A percentile compares a stretch with the other conserved stretches of the same genome.
These are phyloP conservation scores for Seira sanloemensis DNA, from an alignment of 2,888 invertebrate species.

Conservation along the genomic window DNA sequence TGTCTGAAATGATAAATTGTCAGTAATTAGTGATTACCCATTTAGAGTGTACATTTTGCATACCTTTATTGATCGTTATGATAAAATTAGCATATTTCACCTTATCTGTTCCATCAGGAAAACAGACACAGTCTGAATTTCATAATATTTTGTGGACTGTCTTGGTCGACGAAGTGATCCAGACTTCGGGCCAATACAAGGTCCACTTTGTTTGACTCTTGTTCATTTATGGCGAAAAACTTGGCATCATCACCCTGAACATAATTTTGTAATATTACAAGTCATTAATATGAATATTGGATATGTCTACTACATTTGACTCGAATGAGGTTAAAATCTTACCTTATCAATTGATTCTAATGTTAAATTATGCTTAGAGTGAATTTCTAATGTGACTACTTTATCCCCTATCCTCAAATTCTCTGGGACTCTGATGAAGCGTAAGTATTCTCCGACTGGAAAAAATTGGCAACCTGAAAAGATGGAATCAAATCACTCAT, in stretches of 20 bases:
- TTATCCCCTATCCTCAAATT: conserved; percentile 86
- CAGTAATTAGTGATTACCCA: too few relatives aligned
- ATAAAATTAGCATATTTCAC: conserved; percentile 38
- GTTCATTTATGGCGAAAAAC: conserved; percentile 84
- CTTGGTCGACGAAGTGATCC: conserved; percentile 88
- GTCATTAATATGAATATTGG: too few relatives aligned
- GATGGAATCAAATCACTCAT: background rate
- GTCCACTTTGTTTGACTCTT: conserved; percentile 86
- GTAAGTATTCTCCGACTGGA: conserved; percentile 86
- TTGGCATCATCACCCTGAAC: conserved; percentile 84
- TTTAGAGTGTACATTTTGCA: too few relatives aligned
- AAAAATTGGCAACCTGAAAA: too few relatives aligned
- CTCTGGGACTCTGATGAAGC: conserved; percentile 90
- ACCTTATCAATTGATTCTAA: conserved; percentile 84
- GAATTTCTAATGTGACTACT: conserved; percentile 87
- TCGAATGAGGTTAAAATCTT: too few relatives aligned
- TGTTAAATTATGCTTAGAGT: conserved; percentile 85
- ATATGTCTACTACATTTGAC: too few relatives aligned
- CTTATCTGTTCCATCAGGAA: conserved; percentile 75
- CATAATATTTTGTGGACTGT: conserved; percentile 86
- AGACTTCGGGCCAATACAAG: conserved; percentile 85
- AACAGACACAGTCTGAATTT: conserved; percentile 89
- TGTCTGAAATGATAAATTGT: conserved; percentile 80
- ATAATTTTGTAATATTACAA: too few relatives aligned
- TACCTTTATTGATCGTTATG: background rate